Percentiles rank a stretch among this genome's conserved stretches.
Conservation (phyloP, 2,888 invertebrate species). For the Eurois occulta region DNA sequence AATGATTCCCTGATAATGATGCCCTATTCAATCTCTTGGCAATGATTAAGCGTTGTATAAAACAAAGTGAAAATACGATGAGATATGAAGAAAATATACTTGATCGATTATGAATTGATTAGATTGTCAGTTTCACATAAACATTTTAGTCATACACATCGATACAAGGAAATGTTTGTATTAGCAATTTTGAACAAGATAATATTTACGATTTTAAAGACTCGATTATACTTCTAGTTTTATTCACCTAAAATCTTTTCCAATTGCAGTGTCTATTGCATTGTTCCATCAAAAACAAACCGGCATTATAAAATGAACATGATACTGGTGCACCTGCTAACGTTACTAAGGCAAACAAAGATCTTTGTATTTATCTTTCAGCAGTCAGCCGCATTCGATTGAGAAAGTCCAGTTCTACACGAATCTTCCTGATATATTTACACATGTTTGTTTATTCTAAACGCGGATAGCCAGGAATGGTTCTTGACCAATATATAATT, state of each 20-base stretch:
- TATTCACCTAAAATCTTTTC: background rate
- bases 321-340: constrained; percentile 46
- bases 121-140: constrained; percentile 46
- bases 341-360: constrained; percentile 57
- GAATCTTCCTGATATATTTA: constrained; percentile 46
- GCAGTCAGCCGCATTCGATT: constrained; percentile 30
- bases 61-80: constrained; percentile 44
- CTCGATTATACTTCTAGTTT: background rate
- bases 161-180: constrained; percentile 59
- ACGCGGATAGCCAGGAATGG: constrained; percentile 69
- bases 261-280: background rate
- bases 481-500: constrained; percentile 73
- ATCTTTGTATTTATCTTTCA: constrained; percentile 45
- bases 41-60: constrained; percentile 50
- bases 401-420: constrained; percentile 59
- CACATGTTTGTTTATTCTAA: constrained; percentile 74
- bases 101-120: constrained; percentile 48
- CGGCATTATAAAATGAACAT: constrained; percentile 21
- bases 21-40: constrained; percentile 61
- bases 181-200: background rate
- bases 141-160: constrained; percentile 47
- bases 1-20: constrained; percentile 57
- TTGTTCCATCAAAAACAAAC: constrained; percentile 7
- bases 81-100: constrained; percentile 32
- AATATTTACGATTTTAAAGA: background rate